Conservation (phyloP, 2,888 invertebrate genomes). For the Leucoma salicis region DNA sequence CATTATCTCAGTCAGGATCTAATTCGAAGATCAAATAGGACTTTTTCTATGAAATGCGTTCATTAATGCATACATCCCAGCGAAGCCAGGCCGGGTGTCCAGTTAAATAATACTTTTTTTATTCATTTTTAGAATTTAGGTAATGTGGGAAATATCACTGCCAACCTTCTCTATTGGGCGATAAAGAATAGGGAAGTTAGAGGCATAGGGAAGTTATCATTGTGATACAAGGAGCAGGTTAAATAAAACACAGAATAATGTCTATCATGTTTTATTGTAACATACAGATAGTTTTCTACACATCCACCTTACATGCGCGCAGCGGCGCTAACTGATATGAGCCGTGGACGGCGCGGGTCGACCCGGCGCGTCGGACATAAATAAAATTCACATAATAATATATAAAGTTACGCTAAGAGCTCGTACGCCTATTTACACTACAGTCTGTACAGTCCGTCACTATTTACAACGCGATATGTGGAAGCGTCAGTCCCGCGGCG, state of each 20-base stretch:
- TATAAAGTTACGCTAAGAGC: conserved; percentile 39
- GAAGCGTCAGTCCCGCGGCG: conserved; percentile 65
- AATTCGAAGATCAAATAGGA: too few relatives aligned
- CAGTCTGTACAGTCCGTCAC: conserved; percentile 51
- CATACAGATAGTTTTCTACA: conserved; percentile 77
- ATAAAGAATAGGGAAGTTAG: too few relatives aligned
- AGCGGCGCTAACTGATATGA: conserved; percentile 75
- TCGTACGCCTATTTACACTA: conserved; percentile 53
- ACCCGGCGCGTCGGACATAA: conserved; percentile 45
- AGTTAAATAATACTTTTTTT: too few relatives aligned
- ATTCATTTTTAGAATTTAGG: too few relatives aligned
- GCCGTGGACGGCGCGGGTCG: conserved; percentile 58
- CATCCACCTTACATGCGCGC: conserved; percentile 72
- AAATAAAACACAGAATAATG: conserved; percentile 55
- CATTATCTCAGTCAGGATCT: too few relatives aligned
- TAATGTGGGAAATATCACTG: too few relatives aligned
- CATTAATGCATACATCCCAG: too few relatives aligned
- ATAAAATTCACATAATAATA: conserved; percentile 60
- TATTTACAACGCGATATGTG: conserved; percentile 61
- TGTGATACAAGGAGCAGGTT: too few relatives aligned
- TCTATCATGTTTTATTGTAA: conserved; percentile 78
- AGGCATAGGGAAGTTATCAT: too few relatives aligned
- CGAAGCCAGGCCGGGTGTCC: too few relatives aligned
- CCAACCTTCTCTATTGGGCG: too few relatives aligned
- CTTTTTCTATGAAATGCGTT: too few relatives aligned